These are phyloP conservation scores for Cyprinodon variegatus DNA, from an alignment of 2,113 vertebrate species.

Conservation along the genomic window DNA sequence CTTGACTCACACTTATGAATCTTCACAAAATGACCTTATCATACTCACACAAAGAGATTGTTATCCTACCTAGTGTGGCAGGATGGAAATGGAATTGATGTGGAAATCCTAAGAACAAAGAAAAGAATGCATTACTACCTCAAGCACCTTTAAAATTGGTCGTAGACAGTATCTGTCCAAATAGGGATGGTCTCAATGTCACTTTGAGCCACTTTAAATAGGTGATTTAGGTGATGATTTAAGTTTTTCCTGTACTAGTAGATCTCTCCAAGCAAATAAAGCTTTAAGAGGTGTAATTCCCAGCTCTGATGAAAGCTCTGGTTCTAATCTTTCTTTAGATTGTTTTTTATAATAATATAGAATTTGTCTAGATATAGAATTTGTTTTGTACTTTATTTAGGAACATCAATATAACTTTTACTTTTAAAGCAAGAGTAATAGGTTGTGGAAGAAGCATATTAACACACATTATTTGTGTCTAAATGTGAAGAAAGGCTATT, in stretches of 20 bases:
- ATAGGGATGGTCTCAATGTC: constrained; percentile 13
- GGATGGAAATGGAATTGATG: constrained; percentile 37
- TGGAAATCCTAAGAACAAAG: constrained; percentile 7
- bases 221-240: constrained; percentile 15
- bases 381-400: not conserved
- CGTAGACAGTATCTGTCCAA: constrained; percentile 20
- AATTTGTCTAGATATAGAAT: not conserved
- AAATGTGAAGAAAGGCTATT: not conserved
- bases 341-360: not conserved
- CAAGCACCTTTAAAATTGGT: constrained; percentile 23
- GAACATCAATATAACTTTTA: not conserved
- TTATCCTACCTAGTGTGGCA: constrained; percentile 27
- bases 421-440: not conserved
- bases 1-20: constrained; percentile 67
- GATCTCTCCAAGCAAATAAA: constrained; percentile 16
- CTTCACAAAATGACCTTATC: constrained; percentile 52
- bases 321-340: not conserved
- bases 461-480: not conserved
- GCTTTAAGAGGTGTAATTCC: not conserved
- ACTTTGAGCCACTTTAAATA: constrained; percentile 10
- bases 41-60: constrained; percentile 48
- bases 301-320: not conserved
- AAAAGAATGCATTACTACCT: constrained; percentile 16
- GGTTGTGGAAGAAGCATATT: not conserved
- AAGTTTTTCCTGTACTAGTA: constrained; percentile 12